Conservation (phyloP, 2,113 vertebrate genomes). For the Cyprinus carpio region DNA sequence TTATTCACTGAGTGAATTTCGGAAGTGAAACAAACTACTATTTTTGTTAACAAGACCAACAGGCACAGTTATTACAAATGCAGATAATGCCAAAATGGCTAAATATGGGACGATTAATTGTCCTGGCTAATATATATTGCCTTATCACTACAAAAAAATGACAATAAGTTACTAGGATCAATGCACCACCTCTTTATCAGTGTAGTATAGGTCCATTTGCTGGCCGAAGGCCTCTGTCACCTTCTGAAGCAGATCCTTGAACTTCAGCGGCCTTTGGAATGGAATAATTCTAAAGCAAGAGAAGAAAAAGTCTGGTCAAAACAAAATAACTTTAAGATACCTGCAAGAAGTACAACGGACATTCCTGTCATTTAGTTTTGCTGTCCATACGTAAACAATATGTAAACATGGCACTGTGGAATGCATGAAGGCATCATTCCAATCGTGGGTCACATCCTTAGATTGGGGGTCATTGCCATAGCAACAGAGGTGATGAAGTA, state of each 20-base stretch:
- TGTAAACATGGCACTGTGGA: background rate
- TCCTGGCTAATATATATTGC: background rate
- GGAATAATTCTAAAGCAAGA: conserved; percentile 81
- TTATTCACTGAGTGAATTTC: too few relatives aligned
- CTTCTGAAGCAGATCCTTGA: conserved; percentile 88
- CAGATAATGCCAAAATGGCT: background rate
- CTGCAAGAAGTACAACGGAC: background rate
- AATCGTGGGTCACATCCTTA: background rate
- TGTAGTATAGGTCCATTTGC: conserved; percentile 87
- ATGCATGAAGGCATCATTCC: background rate
- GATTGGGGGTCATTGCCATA: background rate
- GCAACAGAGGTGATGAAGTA: background rate
- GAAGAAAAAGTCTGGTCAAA: conserved; percentile 8
- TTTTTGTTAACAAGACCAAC: background rate
- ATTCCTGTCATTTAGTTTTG: background rate
- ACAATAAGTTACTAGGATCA: background rate
- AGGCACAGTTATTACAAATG: background rate
- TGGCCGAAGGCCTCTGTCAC: conserved; percentile 89
- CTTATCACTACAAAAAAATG: background rate
- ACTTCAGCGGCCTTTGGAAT: conserved; percentile 85
- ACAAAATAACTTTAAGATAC: background rate
- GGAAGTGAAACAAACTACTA: background rate
- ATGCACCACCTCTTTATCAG: conserved; percentile 81
- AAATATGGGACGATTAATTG: background rate
- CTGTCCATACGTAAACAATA: background rate